phyloP scores from a whole-genome alignment of 2,113 vertebrate genomes.

The Pardalotus punctatus region DNA sequence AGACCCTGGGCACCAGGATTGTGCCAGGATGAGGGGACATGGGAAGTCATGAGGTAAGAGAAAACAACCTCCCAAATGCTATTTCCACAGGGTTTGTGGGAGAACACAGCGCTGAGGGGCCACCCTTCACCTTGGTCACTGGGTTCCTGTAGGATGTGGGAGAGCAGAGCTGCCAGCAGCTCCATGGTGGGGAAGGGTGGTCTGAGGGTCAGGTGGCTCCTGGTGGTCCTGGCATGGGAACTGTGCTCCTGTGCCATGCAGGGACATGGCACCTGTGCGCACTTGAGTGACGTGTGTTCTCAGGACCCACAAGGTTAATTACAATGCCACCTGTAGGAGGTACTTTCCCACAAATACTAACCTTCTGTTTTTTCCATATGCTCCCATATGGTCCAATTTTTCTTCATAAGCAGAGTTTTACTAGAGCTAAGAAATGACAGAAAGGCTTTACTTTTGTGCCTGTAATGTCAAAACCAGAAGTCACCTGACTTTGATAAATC shows the following conservation, averaged over 20 bases:
- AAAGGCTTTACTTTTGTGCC: neutral
- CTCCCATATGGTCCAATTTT: constrained; percentile 17
- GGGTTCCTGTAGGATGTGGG: accelerated
- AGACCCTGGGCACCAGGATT: accelerated
- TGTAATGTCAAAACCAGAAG: neutral
- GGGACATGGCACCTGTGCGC: neutral
- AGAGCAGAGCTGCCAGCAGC: accelerated
- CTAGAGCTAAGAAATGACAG: neutral
- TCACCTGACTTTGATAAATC: neutral
- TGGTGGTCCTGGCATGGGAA: neutral
- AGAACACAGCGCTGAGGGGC: neutral
- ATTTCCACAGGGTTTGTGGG: neutral
- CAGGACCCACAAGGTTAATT: constrained; percentile 3
- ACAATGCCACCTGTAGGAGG: constrained; percentile 11
- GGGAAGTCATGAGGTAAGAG: accelerated
- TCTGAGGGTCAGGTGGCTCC: neutral
- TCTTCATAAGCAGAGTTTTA: neutral
- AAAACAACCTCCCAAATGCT: neutral
- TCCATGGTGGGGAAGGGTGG: accelerated
- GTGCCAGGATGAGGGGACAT: neutral
- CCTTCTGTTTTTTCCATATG: constrained; percentile 34
- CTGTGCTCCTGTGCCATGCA: neutral
- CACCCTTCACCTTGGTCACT: accelerated
- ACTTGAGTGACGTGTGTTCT: neutral
- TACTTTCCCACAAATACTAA: neutral